These are phyloP conservation scores for Sepiola atlantica DNA, from an alignment of 2,888 invertebrate genomes.

Conservation along the genomic window DNA sequence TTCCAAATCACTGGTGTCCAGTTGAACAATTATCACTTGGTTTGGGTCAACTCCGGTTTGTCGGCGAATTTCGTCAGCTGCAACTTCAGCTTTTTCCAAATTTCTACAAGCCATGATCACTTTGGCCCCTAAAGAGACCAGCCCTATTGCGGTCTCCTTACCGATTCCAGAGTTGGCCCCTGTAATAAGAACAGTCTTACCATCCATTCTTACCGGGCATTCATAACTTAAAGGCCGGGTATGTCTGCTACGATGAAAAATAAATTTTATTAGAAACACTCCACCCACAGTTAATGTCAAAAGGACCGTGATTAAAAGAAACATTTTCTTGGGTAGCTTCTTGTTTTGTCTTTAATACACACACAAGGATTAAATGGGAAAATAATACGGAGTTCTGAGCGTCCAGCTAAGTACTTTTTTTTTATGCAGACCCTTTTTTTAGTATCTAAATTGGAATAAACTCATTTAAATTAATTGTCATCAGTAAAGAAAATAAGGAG, in stretches of 20 bases:
- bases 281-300: not conserved
- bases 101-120: conserved; percentile 70
- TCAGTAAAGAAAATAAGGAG: too few species aligned
- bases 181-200: conserved; percentile 69
- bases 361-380: too few species aligned
- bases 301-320: not conserved
- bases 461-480: too few species aligned
- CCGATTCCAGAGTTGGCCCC: conserved; percentile 72
- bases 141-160: conserved; percentile 68
- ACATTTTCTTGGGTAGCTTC: not conserved
- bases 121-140: conserved; percentile 64
- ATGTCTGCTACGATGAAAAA: not conserved
- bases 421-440: too few species aligned
- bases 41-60: not conserved
- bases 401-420: too few species aligned
- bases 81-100: conserved; percentile 61
- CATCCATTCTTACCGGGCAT: conserved; percentile 57
- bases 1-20: conserved; percentile 59
- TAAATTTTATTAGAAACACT: not conserved
- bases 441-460: too few species aligned
- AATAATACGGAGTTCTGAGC: too few species aligned
- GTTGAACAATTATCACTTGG: conserved; percentile 48
- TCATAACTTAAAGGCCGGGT: not conserved
- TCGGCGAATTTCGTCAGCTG: conserved; percentile 60
- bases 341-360: too few species aligned